Base-by-base conservation (phyloP, 2,888 invertebrate species). In the Conops quadrifasciatus region DNA sequence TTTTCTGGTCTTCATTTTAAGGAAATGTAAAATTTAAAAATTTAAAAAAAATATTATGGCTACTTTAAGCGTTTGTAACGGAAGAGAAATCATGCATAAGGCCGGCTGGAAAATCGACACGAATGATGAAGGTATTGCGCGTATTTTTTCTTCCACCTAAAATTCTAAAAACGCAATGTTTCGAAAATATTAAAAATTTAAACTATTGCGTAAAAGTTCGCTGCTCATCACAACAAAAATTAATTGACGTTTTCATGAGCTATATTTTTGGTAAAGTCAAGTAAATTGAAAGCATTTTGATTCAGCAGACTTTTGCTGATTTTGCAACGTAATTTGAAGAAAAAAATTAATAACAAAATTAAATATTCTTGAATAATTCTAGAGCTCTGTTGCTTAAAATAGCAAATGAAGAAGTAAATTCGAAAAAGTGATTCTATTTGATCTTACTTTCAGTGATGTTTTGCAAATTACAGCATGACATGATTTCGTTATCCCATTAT, bases 71-170 rank as follows among this genome's bases (percentile, higher is more conserved):
- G 49, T 75, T 62, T 28, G 70, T 47, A 73, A 71, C 51, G 76
- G 76, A 47, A 71, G 76, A 24, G 78, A 78, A 70, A 75, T 77
- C n/a, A 81, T 81, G 80, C 82, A 83, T 71, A 82, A 80, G 70
- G 83, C 82, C 62, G 83, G 83, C 75, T 83, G 83, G 83, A 83
- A 82, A 68, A 80, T 83, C 58, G 81, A 82, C 71, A 79, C 82
- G 67, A 78, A 83, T 73, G 82, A 83, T 73, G 81, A 83, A 75
- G 83, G 83, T 83, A 74, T 26, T 9, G 51, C 19, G 16, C 4
- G 1, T 7, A 21, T 15, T 9, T 36, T 36, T 53, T 53, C 56
- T 67, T 15, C 16, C 24, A 2, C 0, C 9, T 5, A 15, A 56
- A 66, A 4, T 21, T n/a, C 15, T 51, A 15, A n/a, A 19, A 66